Evolutionary conservation across 2,888 invertebrate species (phyloP), one percentile per base, ranked within the genome.

Genomic region (Agrochola lychnidis): DNA sequence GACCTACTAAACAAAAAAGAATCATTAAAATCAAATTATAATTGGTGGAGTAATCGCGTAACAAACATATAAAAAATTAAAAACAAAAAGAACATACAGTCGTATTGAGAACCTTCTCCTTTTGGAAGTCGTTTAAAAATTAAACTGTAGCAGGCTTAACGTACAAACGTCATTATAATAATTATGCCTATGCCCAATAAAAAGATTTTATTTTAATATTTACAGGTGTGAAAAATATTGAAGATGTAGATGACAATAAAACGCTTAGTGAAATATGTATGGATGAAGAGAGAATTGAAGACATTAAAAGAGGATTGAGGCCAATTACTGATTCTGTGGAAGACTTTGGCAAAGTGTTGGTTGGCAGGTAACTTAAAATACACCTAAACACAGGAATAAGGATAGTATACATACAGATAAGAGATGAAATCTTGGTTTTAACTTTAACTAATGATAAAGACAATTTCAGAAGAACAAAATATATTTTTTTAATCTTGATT

Each of bases 181-280:
- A n/a, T n/a, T n/a, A 51, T 16, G 48, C 48, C 5, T 19, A 53
- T 53, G 51, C 51, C 51, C 7, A 3, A 10, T 53, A 53, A 22
- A 22, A 22, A 53, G 0, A 22, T 53, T 53, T 53, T 0, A n/a
- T 53, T 53, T 53, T n/a, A n/a, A n/a, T 56, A n/a, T 12, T 56
- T n/a, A n/a, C n/a, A 56, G 56, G 56, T n/a, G 56, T 56, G n/a
- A n/a, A n/a, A 56, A 56, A 56, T 56, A 56, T 56, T n/a, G 56
- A 56, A 56, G n/a, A 56, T 56, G 4, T 56, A 56, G n/a, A 56
- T n/a, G 56, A 56, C n/a, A 56, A 56, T 56, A 56, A n/a, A 56
- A 56, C 56, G n/a, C 12, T 56, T n/a, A 5, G 0, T 56, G 56
- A 56, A 56, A 12, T 56, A 56, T n/a, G 12, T n/a, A 56, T 56